These are phyloP conservation scores for Pandemis corylana DNA, from an alignment of 2,888 invertebrate genomes.

Conservation along the genomic window DNA sequence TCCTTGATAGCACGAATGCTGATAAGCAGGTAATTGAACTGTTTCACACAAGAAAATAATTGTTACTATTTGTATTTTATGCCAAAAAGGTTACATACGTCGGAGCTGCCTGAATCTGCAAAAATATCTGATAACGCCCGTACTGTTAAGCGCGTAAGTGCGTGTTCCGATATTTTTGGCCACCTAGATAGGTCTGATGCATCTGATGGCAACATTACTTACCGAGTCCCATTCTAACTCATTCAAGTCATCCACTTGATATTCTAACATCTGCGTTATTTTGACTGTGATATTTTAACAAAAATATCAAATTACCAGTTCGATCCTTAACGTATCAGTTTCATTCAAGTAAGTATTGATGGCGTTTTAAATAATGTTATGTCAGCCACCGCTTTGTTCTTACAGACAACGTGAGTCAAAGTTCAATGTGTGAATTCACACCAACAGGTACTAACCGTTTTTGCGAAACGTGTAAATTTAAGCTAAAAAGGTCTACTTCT, in stretches of 20 bases:
- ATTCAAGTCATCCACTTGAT: not conserved
- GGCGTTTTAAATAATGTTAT: not conserved
- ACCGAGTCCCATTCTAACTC: too few species aligned
- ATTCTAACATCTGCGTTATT: slow-evolving; percentile 2
- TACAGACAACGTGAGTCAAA: not conserved
- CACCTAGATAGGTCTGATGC: too few species aligned
- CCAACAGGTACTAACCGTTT: slow-evolving; percentile 25
- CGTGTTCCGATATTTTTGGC: too few species aligned
- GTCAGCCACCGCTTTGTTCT: not conserved
- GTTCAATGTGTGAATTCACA: not conserved
- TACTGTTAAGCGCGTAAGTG: too few species aligned
- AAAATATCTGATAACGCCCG: too few species aligned
- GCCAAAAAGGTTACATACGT: not conserved
- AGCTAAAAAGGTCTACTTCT: slow-evolving; percentile 11
- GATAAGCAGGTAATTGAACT: not conserved
- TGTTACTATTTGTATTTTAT: not conserved
- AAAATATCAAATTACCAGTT: slow-evolving; percentile 2
- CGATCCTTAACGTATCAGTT: not conserved
- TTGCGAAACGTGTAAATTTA: slow-evolving; percentile 16
- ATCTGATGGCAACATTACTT: too few species aligned
- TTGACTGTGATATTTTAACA: not conserved
- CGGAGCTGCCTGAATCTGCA: too few species aligned
- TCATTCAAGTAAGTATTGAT: not conserved
- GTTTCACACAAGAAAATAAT: not conserved
- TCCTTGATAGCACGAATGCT: not conserved